A percentile compares a stretch with the other conserved stretches of the same genome.
Evolutionary conservation across 2,888 invertebrate genomes (phyloP).

Genomic region (Callinectes sapidus): DNA sequence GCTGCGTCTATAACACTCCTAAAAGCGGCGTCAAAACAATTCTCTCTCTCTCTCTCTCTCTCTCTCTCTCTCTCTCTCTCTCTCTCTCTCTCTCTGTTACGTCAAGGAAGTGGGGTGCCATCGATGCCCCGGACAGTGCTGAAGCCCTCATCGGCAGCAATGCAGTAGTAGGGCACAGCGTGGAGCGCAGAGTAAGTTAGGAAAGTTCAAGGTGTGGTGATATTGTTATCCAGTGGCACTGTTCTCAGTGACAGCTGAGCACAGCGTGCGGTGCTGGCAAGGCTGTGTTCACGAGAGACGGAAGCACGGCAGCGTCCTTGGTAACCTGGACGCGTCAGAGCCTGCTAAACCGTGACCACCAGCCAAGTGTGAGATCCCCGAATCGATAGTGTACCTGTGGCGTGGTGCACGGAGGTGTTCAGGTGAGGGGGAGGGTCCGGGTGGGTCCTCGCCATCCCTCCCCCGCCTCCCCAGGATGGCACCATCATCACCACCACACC

Average conservation of each 20-base stretch:
- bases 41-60: not conserved
- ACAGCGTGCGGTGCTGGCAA: not conserved
- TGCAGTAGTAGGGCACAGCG: not conserved
- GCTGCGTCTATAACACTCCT: not conserved
- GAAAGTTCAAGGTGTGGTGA: too few relatives aligned
- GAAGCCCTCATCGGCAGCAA: not conserved
- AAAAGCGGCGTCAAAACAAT: not conserved
- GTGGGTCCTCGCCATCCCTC: not conserved
- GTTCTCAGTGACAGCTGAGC: not conserved
- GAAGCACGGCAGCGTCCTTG: not conserved
- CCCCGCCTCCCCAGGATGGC: not conserved
- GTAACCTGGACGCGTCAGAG: constrained; percentile 16
- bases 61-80: not conserved
- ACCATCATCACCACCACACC: not conserved
- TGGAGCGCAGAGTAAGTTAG: not conserved
- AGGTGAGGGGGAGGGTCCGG: not conserved
- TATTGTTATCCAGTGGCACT: not conserved
- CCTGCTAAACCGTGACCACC: constrained; percentile 2
- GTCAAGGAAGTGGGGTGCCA: not conserved
- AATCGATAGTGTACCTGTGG: not conserved
- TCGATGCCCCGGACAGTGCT: not conserved
- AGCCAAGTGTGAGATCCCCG: not conserved
- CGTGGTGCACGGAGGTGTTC: not conserved
- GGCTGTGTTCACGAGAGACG: not conserved
- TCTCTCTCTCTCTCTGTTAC: not conserved